A percentile compares a stretch with the other conserved stretches of the same genome.
Conservation (phyloP, 2,113 vertebrate genomes). For the Grantiella picta region DNA sequence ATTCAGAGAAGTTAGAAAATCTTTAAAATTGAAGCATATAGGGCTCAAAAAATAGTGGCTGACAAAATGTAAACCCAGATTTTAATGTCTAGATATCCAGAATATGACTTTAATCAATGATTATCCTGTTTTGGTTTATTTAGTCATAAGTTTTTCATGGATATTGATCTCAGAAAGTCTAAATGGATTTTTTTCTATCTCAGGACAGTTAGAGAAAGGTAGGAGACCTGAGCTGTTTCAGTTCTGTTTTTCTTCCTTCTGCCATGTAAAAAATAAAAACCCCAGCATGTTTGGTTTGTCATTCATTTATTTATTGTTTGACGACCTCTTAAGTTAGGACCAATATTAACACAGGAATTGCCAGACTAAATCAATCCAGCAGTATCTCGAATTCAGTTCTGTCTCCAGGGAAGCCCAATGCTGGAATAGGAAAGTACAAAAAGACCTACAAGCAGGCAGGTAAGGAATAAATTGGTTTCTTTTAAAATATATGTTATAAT, state of each 20-base stretch:
- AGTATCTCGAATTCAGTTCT: background rate
- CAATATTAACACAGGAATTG: background rate
- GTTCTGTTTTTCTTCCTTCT: background rate
- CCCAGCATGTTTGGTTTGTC: background rate
- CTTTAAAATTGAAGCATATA: background rate
- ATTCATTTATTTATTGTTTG: constrained; percentile 4
- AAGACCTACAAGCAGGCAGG: background rate
- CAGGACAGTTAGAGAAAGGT: background rate
- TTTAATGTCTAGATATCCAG: background rate
- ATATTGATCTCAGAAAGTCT: background rate
- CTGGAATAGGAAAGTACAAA: background rate
- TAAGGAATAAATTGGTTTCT: background rate
- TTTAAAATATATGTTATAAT: background rate
- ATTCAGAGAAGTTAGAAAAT: background rate
- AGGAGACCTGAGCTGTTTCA: background rate
- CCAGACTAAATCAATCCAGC: background rate
- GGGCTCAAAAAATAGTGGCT: background rate
- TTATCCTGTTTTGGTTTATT: background rate
- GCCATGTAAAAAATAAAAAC: background rate
- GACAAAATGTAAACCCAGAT: background rate
- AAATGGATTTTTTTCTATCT: background rate
- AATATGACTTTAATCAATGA: background rate
- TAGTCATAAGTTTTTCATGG: background rate
- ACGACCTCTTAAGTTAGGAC: background rate
- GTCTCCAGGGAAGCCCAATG: background rate